These are phyloP conservation scores for Centruroides sculpturatus DNA, from an alignment of 1,140 invertebrate genomes.

Conservation along the genomic window DNA sequence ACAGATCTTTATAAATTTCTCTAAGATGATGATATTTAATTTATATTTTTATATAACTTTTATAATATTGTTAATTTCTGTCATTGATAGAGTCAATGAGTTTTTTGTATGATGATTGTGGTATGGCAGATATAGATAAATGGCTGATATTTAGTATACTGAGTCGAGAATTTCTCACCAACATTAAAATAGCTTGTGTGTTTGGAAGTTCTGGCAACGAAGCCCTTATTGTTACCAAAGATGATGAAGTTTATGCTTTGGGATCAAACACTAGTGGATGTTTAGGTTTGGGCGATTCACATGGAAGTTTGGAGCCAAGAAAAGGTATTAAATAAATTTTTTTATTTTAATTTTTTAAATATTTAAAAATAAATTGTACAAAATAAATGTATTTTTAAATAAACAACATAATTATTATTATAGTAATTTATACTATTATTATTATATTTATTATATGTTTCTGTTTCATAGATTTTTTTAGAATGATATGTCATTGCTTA, in stretches of 20 bases:
- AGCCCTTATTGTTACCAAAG: conserved; percentile 44
- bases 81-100: too few relatives aligned
- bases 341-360: neutral
- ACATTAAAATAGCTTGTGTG: conserved; percentile 41
- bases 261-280: conserved; percentile 45
- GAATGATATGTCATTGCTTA: too few relatives aligned
- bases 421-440: too few relatives aligned
- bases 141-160: conserved; percentile 48
- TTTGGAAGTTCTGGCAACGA: conserved; percentile 50
- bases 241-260: conserved; percentile 45
- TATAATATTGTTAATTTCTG: too few relatives aligned
- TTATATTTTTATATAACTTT: too few relatives aligned
- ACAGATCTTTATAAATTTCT: too few relatives aligned
- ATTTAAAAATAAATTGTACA: neutral
- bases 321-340: conserved; percentile 23
- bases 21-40: too few relatives aligned
- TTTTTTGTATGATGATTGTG: neutral
- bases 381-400: too few relatives aligned
- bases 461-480: too few relatives aligned
- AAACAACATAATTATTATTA: too few relatives aligned
- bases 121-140: conserved; percentile 34
- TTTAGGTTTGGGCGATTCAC: conserved; percentile 41
- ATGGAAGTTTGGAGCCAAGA: conserved; percentile 40
- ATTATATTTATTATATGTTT: too few relatives aligned
- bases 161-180: conserved; percentile 35